phyloP scores from a whole-genome alignment of 2,113 vertebrate genomes.

The Empidonax alnorum region DNA sequence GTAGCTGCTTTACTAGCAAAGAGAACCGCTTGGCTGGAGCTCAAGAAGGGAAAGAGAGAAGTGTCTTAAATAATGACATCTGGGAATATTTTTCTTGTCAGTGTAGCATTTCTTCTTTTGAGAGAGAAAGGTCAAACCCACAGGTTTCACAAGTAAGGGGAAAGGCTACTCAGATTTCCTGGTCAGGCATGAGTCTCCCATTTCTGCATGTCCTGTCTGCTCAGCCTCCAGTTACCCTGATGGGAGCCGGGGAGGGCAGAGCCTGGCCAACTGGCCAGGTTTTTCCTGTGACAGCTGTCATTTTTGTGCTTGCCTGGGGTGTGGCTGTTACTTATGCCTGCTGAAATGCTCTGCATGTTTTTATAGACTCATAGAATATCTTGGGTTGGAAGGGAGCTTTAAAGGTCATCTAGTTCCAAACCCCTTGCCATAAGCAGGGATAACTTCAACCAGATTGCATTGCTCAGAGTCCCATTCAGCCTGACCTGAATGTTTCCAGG shows the following conservation, averaged over 20 bases:
- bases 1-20: not conserved
- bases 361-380: not conserved
- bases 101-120: slow-evolving; percentile 4
- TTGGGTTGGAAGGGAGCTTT: not conserved
- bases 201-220: not conserved
- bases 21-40: not conserved
- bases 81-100: not conserved
- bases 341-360: slow-evolving; percentile 63
- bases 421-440: not conserved
- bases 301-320: slow-evolving; percentile 2
- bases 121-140: not conserved
- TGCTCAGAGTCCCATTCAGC: not conserved
- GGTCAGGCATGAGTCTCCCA: not conserved
- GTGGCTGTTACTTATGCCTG: slow-evolving; percentile 54
- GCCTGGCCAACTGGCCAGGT: not conserved
- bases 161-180: not conserved
- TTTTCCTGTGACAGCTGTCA: not conserved
- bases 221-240: not conserved
- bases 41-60: not conserved
- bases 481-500: not conserved
- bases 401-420: not conserved
- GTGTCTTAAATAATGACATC: not conserved
- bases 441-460: not conserved
- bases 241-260: not conserved
- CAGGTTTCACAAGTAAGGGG: not conserved